A percentile compares a stretch with the other conserved stretches of the same genome.
Conservation (phyloP, 2,888 invertebrate species). For the Podotricha telesiphe region DNA sequence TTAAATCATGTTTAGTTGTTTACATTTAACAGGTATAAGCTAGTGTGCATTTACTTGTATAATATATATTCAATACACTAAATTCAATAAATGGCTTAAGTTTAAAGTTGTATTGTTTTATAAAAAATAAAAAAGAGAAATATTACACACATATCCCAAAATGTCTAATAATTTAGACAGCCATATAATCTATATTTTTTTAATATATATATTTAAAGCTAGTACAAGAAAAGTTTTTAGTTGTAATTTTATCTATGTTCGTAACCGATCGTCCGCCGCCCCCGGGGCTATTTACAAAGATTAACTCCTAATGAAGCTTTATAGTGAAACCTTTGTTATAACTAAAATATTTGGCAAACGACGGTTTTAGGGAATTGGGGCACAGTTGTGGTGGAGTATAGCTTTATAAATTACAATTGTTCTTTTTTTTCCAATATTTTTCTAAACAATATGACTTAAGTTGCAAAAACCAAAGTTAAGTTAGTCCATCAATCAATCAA, state of each 20-base stretch:
- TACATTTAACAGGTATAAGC: neutral
- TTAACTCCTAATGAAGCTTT: slow-evolving; percentile 60
- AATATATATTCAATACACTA: neutral
- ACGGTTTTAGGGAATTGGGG: slow-evolving; percentile 41
- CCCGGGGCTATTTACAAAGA: slow-evolving; percentile 70
- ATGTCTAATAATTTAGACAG: neutral
- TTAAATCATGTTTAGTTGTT: no score
- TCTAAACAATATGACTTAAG: neutral
- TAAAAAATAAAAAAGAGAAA: neutral
- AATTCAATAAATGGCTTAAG: neutral
- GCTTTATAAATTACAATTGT: slow-evolving; percentile 1
- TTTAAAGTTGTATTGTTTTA: neutral
- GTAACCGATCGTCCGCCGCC: slow-evolving; percentile 57
- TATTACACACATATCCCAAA: neutral
- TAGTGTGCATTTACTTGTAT: neutral
- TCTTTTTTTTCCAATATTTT: neutral
- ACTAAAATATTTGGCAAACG: slow-evolving; percentile 79
- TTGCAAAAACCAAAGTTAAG: neutral
- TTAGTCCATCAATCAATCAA: no score
- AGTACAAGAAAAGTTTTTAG: neutral
- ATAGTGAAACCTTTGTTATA: slow-evolving; percentile 58
- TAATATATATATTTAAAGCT: neutral
- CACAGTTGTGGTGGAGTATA: slow-evolving; percentile 38
- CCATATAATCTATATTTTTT: neutral
- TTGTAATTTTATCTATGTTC: neutral